Evolutionary conservation across 1,140 invertebrate species (phyloP).

Genomic region (Parapsyche elsis): DNA sequence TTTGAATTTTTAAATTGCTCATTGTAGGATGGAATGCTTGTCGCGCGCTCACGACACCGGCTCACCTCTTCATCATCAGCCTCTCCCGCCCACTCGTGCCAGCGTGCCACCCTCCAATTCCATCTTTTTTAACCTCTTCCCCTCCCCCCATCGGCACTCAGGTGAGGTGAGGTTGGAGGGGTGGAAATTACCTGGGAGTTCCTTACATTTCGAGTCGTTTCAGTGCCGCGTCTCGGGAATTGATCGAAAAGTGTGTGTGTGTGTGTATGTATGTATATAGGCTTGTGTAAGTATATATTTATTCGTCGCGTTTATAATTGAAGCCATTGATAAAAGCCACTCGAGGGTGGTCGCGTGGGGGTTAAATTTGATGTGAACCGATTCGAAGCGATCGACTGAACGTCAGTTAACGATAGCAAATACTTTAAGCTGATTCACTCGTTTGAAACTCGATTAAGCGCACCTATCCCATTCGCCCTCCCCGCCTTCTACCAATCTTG

Average conservation of each 20-base stretch:
- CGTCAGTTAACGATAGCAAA: background rate
- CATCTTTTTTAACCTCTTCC: constrained; percentile 5
- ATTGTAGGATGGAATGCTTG: constrained; percentile 65
- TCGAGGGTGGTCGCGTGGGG: background rate
- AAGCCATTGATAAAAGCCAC: background rate
- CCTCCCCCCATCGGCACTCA: constrained; percentile 1
- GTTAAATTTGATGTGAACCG: constrained; percentile 1
- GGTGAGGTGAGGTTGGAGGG: background rate
- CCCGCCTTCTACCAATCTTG: too few relatives aligned
- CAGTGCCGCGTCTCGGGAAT: background rate
- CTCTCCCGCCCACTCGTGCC: background rate
- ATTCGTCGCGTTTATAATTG: background rate
- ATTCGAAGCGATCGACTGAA: background rate
- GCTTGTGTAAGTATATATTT: background rate
- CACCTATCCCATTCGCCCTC: too few relatives aligned
- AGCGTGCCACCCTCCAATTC: constrained; percentile 1
- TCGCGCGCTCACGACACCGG: constrained; percentile 3
- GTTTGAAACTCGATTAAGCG: background rate
- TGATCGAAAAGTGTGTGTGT: background rate
- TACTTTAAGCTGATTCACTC: background rate
- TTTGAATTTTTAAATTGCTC: constrained; percentile 71
- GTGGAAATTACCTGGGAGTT: constrained; percentile 18
- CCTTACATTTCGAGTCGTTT: background rate
- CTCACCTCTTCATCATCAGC: constrained; percentile 8
- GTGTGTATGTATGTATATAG: background rate